Conservation (phyloP, 2,797 vertebrate genomes). For the Mycteria americana region DNA sequence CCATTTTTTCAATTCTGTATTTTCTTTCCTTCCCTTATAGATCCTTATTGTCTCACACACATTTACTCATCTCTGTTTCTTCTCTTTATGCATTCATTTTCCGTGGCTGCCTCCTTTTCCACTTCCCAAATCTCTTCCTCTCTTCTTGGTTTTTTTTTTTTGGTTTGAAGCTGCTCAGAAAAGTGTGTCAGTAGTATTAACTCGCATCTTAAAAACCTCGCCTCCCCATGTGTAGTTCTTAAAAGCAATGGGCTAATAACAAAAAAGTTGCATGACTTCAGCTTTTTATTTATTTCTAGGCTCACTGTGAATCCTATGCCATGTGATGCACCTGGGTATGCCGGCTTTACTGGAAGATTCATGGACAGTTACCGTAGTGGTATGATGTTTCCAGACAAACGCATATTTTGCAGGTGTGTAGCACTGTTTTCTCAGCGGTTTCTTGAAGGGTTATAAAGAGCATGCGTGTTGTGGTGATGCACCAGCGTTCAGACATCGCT, state of each 20-base stretch:
- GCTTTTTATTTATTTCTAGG: constrained; percentile 24
- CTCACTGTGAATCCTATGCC: neutral
- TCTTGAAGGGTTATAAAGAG: neutral
- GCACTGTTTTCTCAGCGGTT: neutral
- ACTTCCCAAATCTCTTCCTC: neutral
- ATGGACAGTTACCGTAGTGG: neutral
- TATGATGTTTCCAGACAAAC: neutral
- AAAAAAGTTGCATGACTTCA: constrained; percentile 29
- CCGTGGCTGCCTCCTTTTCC: neutral
- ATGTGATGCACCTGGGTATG: neutral
- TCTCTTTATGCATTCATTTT: neutral
- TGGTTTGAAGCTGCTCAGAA: neutral
- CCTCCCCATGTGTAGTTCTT: neutral
- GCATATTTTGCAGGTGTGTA: neutral
- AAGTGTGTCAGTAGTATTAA: neutral
- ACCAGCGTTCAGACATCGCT: neutral
- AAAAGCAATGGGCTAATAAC: neutral
- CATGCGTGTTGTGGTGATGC: neutral
- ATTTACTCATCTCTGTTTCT: neutral
- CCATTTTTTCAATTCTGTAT: neutral
- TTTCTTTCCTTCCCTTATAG: neutral
- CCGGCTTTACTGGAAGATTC: constrained; percentile 1
- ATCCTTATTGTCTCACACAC: neutral
- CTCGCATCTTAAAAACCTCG: neutral
- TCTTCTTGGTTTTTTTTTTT: neutral